Evolutionary conservation across 23 tunicate genomes (phyloP), one percentile per base, ranked within the genome.

Genomic region (Ascidia mentula): DNA sequence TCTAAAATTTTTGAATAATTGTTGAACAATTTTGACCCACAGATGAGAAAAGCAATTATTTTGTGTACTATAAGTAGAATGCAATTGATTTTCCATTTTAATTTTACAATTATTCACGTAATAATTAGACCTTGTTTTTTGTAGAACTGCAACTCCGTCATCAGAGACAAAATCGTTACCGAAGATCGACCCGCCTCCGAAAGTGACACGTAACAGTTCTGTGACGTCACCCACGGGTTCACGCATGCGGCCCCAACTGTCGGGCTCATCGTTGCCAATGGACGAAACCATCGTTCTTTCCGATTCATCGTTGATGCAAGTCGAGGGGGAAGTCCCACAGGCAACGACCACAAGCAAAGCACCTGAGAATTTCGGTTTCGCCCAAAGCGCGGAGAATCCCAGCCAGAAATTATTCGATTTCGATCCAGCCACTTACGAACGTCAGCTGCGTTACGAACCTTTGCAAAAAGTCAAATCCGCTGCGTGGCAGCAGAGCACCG

Each of bases 391-490:
- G 6, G 12, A 53, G 24, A n/a, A n/a, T n/a, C n/a, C n/a, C n/a
- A n/a, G n/a, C n/a, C n/a, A n/a, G n/a, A 74, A 74, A 13, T 7
- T 77, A 9, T 77, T 77, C 34, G 69, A 71, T 37, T 40, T 60
- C 36, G 33, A 60, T 17, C 60, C 86, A 0, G 69, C 46, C 9
- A 61, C 73, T 24, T 82, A 82, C 60, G 86, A 82, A 42, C 33
- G 53, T 9, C 69, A 46, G 40, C 38, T 53, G 32, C 45, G 79
- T 7, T 82, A 82, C 45, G 86, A 82, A 35, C 86, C 86, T 26
- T 33, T 82, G 42, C 77, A 65, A 35, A 82, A 82, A 59, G 69
- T 39, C 20, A 72, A 82, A 38, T 46, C 86, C 33, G 37, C 86
- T 32, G 74, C 45, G 45, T 82, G 86, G 86, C 77, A 74, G 26